Conservation (phyloP, 1,140 invertebrate species). For the Myzus persicae region DNA sequence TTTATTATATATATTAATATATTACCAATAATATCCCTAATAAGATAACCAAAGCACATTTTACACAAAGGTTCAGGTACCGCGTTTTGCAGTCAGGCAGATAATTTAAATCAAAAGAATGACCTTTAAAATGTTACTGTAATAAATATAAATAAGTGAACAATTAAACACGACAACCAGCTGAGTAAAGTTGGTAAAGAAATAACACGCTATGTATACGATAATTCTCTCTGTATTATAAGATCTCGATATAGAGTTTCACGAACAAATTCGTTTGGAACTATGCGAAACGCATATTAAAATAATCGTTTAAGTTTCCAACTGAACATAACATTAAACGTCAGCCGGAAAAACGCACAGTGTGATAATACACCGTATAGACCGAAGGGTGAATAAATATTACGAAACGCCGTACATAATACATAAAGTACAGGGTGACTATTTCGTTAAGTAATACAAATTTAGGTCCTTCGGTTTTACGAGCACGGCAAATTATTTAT, state of each 20-base stretch:
- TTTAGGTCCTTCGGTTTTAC: not conserved
- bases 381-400: slow-evolving; percentile 15
- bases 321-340: not conserved
- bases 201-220: not conserved
- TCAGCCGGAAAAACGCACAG: not conserved
- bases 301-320: slow-evolving; percentile 37
- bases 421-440: not conserved
- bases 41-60: not conserved
- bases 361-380: not conserved
- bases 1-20: not conserved
- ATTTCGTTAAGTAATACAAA: not conserved
- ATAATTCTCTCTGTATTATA: slow-evolving; percentile 10
- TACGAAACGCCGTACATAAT: not conserved
- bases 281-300: slow-evolving; percentile 16
- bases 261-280: not conserved
- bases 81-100: not conserved
- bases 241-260: not conserved
- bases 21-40: not conserved
- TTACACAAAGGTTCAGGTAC: not conserved
- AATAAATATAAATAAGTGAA: not conserved
- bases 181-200: slow-evolving; percentile 8
- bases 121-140: not conserved
- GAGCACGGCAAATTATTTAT: not conserved
- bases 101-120: not conserved
- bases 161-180: not conserved